Base-by-base conservation (phyloP, 1,140 invertebrate species). In the Trichoplusia ni region DNA sequence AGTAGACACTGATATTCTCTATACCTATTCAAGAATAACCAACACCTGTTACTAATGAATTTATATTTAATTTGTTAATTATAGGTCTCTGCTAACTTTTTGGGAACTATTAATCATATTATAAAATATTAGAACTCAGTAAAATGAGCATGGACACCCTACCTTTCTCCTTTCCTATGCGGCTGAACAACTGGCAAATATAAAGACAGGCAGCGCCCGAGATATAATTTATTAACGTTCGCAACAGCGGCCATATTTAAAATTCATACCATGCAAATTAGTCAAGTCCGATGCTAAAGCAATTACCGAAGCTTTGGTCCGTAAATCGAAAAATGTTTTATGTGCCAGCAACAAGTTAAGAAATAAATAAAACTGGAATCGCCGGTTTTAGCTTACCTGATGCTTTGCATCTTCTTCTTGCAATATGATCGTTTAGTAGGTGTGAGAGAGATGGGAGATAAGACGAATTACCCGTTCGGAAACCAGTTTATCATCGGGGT, bases 281-380 rank as follows among this genome's bases (percentile, higher is more conserved):
- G 67, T 79, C 74, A 75, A 66, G 62, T 67, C 35, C 54, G 63
- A 72, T 67, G 67, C 64, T 42, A 59, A 77, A 66, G 70, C 69
- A 77, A 81, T 81, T 79, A 78, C 70, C 67, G 21, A 69, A 64
- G 66, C 61, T 68, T 75, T 68, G 54, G 67, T 21, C 56, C 53
- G 56, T 81, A 81, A 79, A 77, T 79, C 70, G 79, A 82, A 82
- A 78, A 82, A 82, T 82, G 67, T 64, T 81, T 84, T 82, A 79
- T 77, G 70, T 73, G 74, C 62, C 69, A 68, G 69, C 70, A 80
- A 75, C 75, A 88, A 88, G 83, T 87, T 86, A 86, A 88, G 82
- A 86, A 84, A 88, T 86, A 84, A 86, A 84, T 82, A 82, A 82
- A 78, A 81, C 68, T 76, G 71, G 78, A 63, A 62, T 58, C 63